phyloP scores from a whole-genome alignment of 2,888 invertebrate species.

The Gastrophysa polygoni region DNA sequence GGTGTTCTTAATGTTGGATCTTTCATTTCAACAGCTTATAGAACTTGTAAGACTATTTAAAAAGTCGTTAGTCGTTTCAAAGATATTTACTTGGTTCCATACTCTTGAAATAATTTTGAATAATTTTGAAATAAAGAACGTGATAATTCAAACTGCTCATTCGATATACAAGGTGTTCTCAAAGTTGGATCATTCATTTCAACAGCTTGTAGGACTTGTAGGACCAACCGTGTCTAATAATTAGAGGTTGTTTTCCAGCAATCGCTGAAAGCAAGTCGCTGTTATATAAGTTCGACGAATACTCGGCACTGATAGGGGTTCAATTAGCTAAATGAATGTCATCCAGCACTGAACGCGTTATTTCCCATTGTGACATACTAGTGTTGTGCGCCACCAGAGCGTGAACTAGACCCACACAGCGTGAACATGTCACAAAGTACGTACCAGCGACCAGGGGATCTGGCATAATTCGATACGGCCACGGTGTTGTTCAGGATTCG shows the following conservation, averaged over 20 bases:
- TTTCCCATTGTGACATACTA: background rate
- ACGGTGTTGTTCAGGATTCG: background rate
- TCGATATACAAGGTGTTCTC: too few species aligned
- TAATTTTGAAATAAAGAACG: too few species aligned
- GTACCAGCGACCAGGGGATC: background rate
- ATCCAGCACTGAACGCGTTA: background rate
- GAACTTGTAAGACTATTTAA: too few species aligned
- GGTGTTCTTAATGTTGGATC: too few species aligned
- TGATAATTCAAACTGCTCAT: too few species aligned
- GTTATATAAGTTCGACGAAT: background rate
- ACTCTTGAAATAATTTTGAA: too few species aligned
- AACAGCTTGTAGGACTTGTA: too few species aligned
- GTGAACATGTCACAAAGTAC: background rate
- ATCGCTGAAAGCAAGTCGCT: background rate
- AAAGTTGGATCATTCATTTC: too few species aligned
- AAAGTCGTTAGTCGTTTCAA: too few species aligned
- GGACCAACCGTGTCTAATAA: too few species aligned
- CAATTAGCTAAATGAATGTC: slow-evolving; percentile 1
- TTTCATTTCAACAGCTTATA: too few species aligned
- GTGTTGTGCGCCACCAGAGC: background rate
- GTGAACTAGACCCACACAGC: background rate
- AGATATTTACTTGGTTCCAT: too few species aligned
- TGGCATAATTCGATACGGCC: background rate
- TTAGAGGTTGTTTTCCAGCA: background rate
- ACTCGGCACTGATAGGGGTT: background rate